These are phyloP conservation scores for Trematocara caparti DNA, from an alignment of 2,797 vertebrate genomes.

Conservation along the genomic window DNA sequence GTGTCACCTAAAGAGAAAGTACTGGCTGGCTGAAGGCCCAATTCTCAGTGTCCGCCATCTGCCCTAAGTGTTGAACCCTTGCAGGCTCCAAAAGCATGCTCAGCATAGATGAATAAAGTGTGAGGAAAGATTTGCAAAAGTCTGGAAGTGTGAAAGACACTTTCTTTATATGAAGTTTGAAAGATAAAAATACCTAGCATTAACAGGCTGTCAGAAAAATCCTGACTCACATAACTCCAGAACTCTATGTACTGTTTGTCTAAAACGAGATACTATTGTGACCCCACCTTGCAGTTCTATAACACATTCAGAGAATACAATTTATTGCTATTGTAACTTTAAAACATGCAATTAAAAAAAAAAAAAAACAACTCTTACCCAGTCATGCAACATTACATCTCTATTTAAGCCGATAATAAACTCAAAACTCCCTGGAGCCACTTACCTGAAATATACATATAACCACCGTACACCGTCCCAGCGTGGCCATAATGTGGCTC, in stretches of 20 bases:
- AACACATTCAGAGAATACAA: neutral
- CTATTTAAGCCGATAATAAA: neutral
- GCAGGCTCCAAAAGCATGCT: neutral
- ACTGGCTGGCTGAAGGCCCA: neutral
- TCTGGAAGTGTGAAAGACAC: neutral
- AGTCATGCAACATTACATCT: neutral
- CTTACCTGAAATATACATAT: constrained; percentile 99
- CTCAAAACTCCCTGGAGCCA: neutral
- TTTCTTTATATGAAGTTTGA: neutral
- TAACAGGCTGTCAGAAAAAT: neutral
- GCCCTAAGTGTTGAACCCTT: neutral
- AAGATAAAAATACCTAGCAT: neutral
- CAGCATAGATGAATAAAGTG: neutral
- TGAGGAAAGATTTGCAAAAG: neutral
- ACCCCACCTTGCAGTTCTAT: neutral
- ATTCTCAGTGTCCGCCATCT: neutral
- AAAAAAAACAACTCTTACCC: neutral
- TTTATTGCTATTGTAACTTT: neutral
- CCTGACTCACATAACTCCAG: neutral
- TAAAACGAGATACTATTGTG: neutral
- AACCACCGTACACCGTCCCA: constrained; percentile 96
- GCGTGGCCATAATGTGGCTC: constrained; percentile 98
- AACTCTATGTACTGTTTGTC: neutral
- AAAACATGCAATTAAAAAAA: neutral
- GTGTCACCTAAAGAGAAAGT: constrained; percentile 35